phyloP scores from a whole-genome alignment of 2,797 vertebrate species.

The Glossophaga mutica region DNA sequence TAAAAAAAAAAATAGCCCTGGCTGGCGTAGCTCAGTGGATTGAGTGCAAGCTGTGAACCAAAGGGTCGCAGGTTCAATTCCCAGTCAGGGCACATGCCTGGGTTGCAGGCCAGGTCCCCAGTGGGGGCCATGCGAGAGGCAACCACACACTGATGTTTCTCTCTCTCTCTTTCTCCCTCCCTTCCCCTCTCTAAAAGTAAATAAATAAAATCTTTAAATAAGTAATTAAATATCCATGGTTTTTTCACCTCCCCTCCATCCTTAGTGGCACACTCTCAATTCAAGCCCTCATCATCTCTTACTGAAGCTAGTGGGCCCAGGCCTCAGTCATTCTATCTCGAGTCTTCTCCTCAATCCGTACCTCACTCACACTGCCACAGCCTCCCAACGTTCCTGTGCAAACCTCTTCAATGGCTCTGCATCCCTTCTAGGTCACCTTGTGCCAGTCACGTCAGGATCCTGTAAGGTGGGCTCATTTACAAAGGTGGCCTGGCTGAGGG shows the following conservation, averaged over 20 bases:
- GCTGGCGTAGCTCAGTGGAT: too few relatives aligned
- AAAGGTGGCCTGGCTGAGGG: neutral
- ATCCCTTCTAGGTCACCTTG: neutral
- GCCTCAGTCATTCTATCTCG: neutral
- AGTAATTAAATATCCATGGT: neutral
- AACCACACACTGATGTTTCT: too few relatives aligned
- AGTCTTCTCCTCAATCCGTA: neutral
- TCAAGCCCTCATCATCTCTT: neutral
- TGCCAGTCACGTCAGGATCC: neutral
- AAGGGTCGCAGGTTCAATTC: too few relatives aligned
- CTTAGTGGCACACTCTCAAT: neutral
- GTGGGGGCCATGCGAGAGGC: too few relatives aligned
- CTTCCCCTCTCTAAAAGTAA: too few relatives aligned
- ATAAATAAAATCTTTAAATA: too few relatives aligned
- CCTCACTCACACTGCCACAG: neutral
- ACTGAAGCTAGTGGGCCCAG: neutral
- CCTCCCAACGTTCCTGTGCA: neutral
- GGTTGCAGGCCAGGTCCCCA: too few relatives aligned
- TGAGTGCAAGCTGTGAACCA: too few relatives aligned
- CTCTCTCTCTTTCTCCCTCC: too few relatives aligned
- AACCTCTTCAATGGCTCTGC: neutral
- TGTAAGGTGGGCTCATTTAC: neutral
- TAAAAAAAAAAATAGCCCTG: too few relatives aligned
- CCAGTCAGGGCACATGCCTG: too few relatives aligned
- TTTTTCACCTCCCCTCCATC: neutral